Base-by-base conservation (phyloP, 2,888 invertebrate species). In the Hesperia comma region DNA sequence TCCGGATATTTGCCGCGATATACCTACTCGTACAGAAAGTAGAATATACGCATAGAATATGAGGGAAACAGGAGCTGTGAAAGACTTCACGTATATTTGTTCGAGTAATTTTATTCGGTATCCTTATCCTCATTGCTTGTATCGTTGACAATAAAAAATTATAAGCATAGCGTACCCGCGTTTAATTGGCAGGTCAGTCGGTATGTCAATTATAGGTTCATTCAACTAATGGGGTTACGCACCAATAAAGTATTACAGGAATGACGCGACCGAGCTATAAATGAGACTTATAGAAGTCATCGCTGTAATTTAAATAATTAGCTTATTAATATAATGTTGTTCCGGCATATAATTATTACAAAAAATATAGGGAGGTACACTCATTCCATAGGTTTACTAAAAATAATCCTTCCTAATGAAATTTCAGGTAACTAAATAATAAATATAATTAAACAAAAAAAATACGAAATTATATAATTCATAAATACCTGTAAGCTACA, bases 111-210 rank as follows among this genome's bases (percentile, higher is more conserved):
- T 19, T 21, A 51, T 14, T 5, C 14, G 21, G 12, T 21, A 51
- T 51, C 14, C 19, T 12, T 15, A 6, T 49, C 8, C 8, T 12
- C 3, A 54, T 33, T 15, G 8, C 10, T 33, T 40, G 53, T 53
- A 53, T 15, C 14, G 55, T 63, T 43, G 55, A 33, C 7, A 26
- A 55, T 17, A 43, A 63, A 51, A 63, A 55, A 37, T 32, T 54
- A 63, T 55, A 43, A 63, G 54, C 19, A 56, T 33, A 37, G 6
- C 79, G 81, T 81, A 78, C 82, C 76, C 73, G 69, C 73, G 79
- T 83, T 82, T 90, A 92, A 92, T 92, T 91, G 90, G 79, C 79
- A 83, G 92, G 92, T 92, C 92, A 92, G 89, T 87, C 91, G 84
- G 88, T 86, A 87, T 88, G 91, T 92, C 91, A 92, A 91, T 89